Conservation (phyloP, 2,888 invertebrate species). For the Drosophila barbarae region DNA sequence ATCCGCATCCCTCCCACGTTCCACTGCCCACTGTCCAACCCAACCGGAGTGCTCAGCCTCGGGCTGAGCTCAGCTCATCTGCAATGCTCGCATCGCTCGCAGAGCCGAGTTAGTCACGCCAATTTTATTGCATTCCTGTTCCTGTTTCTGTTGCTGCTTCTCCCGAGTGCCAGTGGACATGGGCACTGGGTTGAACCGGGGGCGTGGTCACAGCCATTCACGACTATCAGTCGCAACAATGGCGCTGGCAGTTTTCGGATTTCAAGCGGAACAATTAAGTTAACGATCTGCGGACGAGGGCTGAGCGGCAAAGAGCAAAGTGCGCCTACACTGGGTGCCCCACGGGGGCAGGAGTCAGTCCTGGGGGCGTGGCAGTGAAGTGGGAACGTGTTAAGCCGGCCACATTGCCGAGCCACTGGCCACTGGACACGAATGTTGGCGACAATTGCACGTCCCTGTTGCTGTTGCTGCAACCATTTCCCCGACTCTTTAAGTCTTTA, state of each 20-base stretch:
- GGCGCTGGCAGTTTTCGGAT: slow-evolving; percentile 64
- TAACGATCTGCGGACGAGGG: slow-evolving; percentile 66
- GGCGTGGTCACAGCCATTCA: slow-evolving; percentile 34
- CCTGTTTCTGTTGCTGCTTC: slow-evolving; percentile 8
- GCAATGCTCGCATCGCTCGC: slow-evolving; percentile 37
- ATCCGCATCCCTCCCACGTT: slow-evolving; percentile 2
- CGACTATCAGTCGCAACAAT: slow-evolving; percentile 68
- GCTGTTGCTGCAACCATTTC: neutral
- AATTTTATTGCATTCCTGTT: slow-evolving; percentile 67
- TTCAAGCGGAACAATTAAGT: slow-evolving; percentile 76
- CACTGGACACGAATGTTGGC: slow-evolving; percentile 13
- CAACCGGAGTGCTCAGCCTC: slow-evolving; percentile 5
- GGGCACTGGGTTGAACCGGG: slow-evolving; percentile 2
- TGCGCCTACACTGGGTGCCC: slow-evolving; percentile 31
- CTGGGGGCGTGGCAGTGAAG: slow-evolving; percentile 16
- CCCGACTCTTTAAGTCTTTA: slow-evolving; percentile 28
- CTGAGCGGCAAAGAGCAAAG: slow-evolving; percentile 37
- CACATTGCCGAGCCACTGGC: slow-evolving; percentile 11
- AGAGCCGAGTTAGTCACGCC: slow-evolving; percentile 62
- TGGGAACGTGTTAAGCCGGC: slow-evolving; percentile 37
- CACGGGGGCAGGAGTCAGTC: neutral
- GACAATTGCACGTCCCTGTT: slow-evolving; percentile 23
- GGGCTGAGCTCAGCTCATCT: slow-evolving; percentile 38
- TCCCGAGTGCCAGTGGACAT: neutral
- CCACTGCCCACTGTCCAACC: neutral